These are phyloP conservation scores for Lasioglossum malachurum DNA, from an alignment of 2,888 invertebrate genomes.

Conservation along the genomic window DNA sequence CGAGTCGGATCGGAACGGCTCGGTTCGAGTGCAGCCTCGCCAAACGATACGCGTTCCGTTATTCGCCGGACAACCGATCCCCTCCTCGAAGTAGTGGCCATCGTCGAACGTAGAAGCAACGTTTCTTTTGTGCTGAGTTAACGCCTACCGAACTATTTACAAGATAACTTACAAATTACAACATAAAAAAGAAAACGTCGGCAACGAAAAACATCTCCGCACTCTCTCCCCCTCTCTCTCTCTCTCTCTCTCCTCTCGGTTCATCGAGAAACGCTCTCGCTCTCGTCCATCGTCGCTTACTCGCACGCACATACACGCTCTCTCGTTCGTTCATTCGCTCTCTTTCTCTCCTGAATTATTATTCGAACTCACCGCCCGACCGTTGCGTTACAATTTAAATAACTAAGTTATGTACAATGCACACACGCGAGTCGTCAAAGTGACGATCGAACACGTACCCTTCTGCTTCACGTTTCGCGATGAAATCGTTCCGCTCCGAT, in stretches of 20 bases:
- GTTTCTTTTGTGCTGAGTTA: constrained; percentile 39
- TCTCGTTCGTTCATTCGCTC: neutral
- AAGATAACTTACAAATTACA: constrained; percentile 46
- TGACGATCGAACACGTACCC: constrained; percentile 53
- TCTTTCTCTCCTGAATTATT: constrained; percentile 16
- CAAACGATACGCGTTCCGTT: constrained; percentile 27
- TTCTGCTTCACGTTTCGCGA: constrained; percentile 3
- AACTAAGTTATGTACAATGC: constrained; percentile 80
- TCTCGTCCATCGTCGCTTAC: neutral
- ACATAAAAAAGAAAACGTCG: constrained; percentile 38
- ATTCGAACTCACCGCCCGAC: neutral
- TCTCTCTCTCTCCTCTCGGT: neutral
- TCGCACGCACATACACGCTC: constrained; percentile 11
- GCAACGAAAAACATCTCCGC: constrained; percentile 36
- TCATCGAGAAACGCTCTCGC: constrained; percentile 22
- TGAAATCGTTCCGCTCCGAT: constrained; percentile 21
- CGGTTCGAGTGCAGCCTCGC: constrained; percentile 57
- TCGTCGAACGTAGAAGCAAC: constrained; percentile 34
- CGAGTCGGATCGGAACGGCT: constrained; percentile 20
- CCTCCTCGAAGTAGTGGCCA: neutral
- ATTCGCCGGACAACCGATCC: constrained; percentile 1
- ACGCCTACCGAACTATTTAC: constrained; percentile 49
- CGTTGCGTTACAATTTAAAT: constrained; percentile 70
- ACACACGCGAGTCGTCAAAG: constrained; percentile 67
- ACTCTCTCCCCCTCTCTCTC: neutral